Evolutionary conservation across 2,797 vertebrate genomes (phyloP).

Genomic region (Ptychadena robeensis): DNA sequence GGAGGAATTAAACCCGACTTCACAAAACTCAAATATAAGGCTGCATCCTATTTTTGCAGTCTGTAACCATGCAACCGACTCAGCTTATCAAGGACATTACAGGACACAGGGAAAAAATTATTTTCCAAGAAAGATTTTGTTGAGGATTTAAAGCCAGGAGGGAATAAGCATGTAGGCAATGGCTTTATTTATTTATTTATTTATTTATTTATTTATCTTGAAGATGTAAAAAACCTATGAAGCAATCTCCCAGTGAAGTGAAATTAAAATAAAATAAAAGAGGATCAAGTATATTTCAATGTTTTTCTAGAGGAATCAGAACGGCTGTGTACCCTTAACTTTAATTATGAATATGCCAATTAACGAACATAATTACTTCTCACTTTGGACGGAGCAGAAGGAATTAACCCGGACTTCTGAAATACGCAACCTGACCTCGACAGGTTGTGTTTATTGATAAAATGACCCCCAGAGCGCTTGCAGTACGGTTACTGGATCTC

Average conservation of each 20-base stretch:
- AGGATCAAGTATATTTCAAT: conserved; percentile 17
- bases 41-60: neutral
- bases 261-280: conserved; percentile 3
- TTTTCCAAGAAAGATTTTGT: conserved; percentile 32
- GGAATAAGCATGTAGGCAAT: conserved; percentile 36
- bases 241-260: conserved; percentile 5
- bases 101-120: conserved; percentile 13
- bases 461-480: conserved; percentile 20
- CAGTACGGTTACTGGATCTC: neutral
- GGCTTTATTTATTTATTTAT: no score
- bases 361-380: conserved; percentile 57
- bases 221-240: conserved; percentile 2
- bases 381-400: conserved; percentile 20
- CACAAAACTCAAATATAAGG: neutral
- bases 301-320: conserved; percentile 7
- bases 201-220: conserved; percentile 16
- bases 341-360: conserved; percentile 60
- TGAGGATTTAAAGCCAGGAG: conserved; percentile 15
- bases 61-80: neutral
- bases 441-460: conserved; percentile 56
- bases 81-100: conserved; percentile 41
- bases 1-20: neutral
- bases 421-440: conserved; percentile 35
- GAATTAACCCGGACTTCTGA: conserved; percentile 46
- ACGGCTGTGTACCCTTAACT: conserved; percentile 24